phyloP scores from a whole-genome alignment of 2,888 invertebrate genomes.

The Agapostemon virescens region DNA sequence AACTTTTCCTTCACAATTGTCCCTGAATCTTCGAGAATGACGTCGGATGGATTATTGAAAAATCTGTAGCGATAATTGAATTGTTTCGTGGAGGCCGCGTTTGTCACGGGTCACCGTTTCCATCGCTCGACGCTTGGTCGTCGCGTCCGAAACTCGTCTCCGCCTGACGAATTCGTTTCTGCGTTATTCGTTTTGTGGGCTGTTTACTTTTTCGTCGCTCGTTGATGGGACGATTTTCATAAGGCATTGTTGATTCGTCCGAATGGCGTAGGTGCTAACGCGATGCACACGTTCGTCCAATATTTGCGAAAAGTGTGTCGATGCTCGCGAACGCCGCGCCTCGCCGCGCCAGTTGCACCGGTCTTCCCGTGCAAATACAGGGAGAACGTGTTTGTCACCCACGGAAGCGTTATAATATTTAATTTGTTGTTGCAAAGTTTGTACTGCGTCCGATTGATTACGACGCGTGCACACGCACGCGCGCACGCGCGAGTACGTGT shows the following conservation, averaged over 20 bases:
- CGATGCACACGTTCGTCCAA: conserved; percentile 76
- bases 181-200: conserved; percentile 31
- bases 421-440: conserved; percentile 48
- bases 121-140: not conserved
- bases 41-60: not conserved
- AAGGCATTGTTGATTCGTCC: conserved; percentile 57
- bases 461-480: not conserved
- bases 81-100: not conserved
- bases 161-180: conserved; percentile 10
- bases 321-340: conserved; percentile 30
- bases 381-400: conserved; percentile 47
- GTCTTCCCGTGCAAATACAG: conserved; percentile 47
- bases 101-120: too few species aligned
- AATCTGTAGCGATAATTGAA: not conserved
- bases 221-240: conserved; percentile 54
- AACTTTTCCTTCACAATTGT: too few species aligned
- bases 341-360: conserved; percentile 19
- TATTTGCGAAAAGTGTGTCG: conserved; percentile 76
- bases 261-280: conserved; percentile 58
- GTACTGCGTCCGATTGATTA: conserved; percentile 25
- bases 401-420: conserved; percentile 59
- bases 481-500: not conserved
- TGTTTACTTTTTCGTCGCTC: conserved; percentile 33
- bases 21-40: not conserved
- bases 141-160: not conserved